These are phyloP conservation scores for Xylota segnis DNA, from an alignment of 2,888 invertebrate species.

Conservation along the genomic window DNA sequence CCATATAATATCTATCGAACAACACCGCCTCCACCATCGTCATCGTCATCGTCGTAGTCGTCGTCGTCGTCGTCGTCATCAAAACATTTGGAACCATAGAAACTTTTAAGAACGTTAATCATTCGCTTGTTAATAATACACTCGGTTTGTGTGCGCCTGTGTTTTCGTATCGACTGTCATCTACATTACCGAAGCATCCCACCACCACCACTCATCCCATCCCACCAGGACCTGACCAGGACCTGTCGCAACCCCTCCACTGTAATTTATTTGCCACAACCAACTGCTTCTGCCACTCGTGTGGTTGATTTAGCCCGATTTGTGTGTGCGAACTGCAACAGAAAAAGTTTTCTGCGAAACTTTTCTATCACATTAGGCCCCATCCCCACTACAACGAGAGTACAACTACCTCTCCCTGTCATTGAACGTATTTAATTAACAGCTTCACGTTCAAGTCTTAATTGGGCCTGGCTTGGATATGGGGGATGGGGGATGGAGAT, in stretches of 20 bases:
- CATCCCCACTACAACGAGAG: background rate
- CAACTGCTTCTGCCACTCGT: conserved; percentile 5
- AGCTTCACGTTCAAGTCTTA: conserved; percentile 58
- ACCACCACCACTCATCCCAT: background rate
- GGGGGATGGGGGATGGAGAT: too few species aligned
- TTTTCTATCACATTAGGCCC: conserved; percentile 65
- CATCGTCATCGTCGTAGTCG: conserved; percentile 16
- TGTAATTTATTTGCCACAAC: conserved; percentile 54
- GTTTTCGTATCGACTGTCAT: conserved; percentile 22
- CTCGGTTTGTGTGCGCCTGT: conserved; percentile 22
- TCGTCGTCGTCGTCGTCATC: conserved; percentile 8
- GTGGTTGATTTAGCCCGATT: conserved; percentile 45
- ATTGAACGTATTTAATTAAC: conserved; percentile 71
- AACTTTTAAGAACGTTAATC: conserved; percentile 67
- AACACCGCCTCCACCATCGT: background rate
- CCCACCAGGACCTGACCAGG: conserved; percentile 11
- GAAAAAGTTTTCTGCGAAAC: conserved; percentile 57
- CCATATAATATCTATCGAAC: conserved; percentile 51
- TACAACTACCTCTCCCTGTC: conserved; percentile 19
- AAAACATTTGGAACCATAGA: conserved; percentile 35
- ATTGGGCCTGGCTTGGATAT: conserved; percentile 30
- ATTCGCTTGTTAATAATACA: conserved; percentile 63
- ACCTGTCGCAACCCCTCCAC: conserved; percentile 19
- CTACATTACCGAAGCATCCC: conserved; percentile 6
- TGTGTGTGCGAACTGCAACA: conserved; percentile 60